A percentile compares a stretch with the other conserved stretches of the same genome.
phyloP scores from a whole-genome alignment of 2,888 invertebrate genomes.

The Apantesis nais region DNA sequence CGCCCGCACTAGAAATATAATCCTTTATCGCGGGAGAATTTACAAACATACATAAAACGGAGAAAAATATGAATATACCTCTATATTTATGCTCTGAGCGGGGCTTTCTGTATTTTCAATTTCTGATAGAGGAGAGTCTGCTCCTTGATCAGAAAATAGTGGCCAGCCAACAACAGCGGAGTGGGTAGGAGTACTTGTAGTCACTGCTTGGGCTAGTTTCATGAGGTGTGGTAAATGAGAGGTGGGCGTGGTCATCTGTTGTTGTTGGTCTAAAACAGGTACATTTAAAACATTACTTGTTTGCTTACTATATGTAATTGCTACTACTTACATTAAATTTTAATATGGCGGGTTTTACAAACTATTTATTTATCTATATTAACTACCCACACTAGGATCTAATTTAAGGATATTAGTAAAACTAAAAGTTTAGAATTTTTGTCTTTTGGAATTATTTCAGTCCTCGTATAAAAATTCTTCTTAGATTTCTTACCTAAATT shows the following conservation, averaged over 20 bases:
- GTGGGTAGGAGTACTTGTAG: conserved; percentile 79
- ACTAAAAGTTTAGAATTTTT: background rate
- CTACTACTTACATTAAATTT: too few relatives aligned
- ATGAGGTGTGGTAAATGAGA: conserved; percentile 66
- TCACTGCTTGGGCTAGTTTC: conserved; percentile 67
- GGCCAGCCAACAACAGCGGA: conserved; percentile 68
- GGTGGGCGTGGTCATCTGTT: conserved; percentile 74
- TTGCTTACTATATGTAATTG: background rate
- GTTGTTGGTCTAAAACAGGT: conserved; percentile 56
- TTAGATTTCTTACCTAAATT: conserved; percentile 52
- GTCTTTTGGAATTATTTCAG: background rate
- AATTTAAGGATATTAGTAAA: background rate
- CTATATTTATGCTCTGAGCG: conserved; percentile 65
- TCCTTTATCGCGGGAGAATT: too few relatives aligned
- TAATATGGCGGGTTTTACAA: too few relatives aligned
- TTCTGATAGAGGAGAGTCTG: conserved; percentile 79
- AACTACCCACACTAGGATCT: too few relatives aligned
- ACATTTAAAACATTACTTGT: background rate
- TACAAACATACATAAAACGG: too few relatives aligned
- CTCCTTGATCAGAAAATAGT: conserved; percentile 70
- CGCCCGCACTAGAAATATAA: too few relatives aligned
- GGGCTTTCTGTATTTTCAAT: conserved; percentile 76
- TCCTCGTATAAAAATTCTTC: background rate
- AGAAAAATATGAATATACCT: conserved; percentile 55
- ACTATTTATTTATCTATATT: too few relatives aligned